Base-by-base conservation (phyloP, 92 coral and sea anemone species). In the Palythoa heliodiscus region DNA sequence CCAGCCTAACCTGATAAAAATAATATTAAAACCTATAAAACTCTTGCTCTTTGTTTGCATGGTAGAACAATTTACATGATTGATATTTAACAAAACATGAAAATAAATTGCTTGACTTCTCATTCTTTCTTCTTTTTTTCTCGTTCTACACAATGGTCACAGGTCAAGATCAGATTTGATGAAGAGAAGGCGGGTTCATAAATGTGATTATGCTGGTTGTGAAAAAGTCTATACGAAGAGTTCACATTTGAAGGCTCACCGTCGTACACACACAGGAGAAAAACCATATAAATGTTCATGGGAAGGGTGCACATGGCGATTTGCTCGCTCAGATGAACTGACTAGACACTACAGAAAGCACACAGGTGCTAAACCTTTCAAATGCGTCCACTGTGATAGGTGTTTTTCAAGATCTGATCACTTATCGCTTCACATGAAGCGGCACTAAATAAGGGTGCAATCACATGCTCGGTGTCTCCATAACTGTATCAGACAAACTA, bases 281-380 rank as follows among this genome's bases (percentile, higher is more conserved):
- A 97, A 97, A 86, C 99, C 99, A 1, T 97, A 97, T 87, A 97
- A 97, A 70, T 97, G 99, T 76, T 93, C 99, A 37, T 97, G 99
- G 99, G 99, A 97, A 71, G 99, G 99, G 8, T 97, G 99, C 40
- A 89, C 98, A 14, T 97, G 99, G 99, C 89, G 99, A 37, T 97
- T 97, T 87, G 99, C 99, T 6, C 91, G 99, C 57, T 97, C 99
- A n/a, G 99, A 97, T 93, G 99, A 97, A 93, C 99, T 97, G 23
- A 97, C 99, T 90, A 97, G 99, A 97, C 99, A 97, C 88, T 97
- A 95, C 90, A 86, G 99, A 84, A 97, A 97, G 86, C 99, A 97
- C 88, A 97, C 99, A 0, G 99, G 99, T 72, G 98, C 98, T 20
- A 97, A 97, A 86, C 99, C 99, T 10, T 97, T 97, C 89, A 97